Evolutionary conservation across 2,888 invertebrate species (phyloP).

Genomic region (Thyatira batis): DNA sequence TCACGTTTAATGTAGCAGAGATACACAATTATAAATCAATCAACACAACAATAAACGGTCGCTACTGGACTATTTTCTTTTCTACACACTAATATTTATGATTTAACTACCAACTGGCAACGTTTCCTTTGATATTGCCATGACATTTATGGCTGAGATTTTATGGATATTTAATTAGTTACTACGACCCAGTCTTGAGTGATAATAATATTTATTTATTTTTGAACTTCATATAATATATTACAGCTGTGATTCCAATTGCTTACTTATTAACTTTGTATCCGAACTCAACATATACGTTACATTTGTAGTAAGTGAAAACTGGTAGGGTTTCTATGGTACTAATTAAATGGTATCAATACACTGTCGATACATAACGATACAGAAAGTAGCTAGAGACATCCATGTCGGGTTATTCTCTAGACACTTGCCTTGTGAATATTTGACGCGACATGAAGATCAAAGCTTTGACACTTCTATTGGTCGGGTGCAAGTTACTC

Average conservation of each 20-base stretch:
- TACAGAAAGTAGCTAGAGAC: background rate
- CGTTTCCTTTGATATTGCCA: background rate
- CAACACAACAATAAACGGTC: background rate
- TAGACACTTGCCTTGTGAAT: slow-evolving; percentile 32
- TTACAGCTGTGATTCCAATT: too few species aligned
- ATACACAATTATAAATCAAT: background rate
- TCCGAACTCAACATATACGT: too few species aligned
- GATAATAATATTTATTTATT: background rate
- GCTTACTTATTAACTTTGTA: too few species aligned
- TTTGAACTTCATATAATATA: background rate
- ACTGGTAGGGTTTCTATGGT: too few species aligned
- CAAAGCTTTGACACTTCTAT: slow-evolving; percentile 39
- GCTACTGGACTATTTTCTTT: background rate
- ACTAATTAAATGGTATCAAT: background rate
- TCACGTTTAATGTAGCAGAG: background rate
- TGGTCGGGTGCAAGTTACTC: slow-evolving; percentile 16
- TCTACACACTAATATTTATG: background rate
- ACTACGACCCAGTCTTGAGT: background rate
- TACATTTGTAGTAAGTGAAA: too few species aligned
- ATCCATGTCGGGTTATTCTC: slow-evolving; percentile 7
- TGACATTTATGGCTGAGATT: background rate
- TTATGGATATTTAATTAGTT: background rate
- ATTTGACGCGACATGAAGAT: slow-evolving; percentile 34
- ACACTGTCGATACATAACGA: background rate
- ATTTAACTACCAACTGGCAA: background rate